A percentile compares a stretch with the other conserved stretches of the same genome.
These are phyloP conservation scores for Jacana jacana DNA, from an alignment of 2,113 vertebrate species.

Conservation along the genomic window DNA sequence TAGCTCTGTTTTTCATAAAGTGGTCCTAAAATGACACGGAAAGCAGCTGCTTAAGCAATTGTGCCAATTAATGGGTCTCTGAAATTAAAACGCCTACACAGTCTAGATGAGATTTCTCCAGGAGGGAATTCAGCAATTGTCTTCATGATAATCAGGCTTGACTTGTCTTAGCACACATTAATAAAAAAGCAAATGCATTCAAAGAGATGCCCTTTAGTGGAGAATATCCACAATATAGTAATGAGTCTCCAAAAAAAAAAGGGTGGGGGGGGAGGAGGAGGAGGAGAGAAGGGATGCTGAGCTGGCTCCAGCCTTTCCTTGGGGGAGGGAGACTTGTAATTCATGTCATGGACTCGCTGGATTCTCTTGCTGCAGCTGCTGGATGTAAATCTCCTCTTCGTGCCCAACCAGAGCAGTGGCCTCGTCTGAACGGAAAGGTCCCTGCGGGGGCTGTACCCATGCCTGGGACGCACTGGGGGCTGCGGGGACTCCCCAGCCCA, in stretches of 20 bases:
- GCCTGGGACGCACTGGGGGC: fast-evolving
- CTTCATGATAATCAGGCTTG: slow-evolving; percentile 81
- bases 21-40: slow-evolving; percentile 77
- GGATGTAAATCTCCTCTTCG: neutral
- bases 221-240: slow-evolving; percentile 77
- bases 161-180: slow-evolving; percentile 79
- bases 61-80: slow-evolving; percentile 81
- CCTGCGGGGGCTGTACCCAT: fast-evolving
- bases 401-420: neutral
- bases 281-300: slow-evolving; percentile 27
- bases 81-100: slow-evolving; percentile 80
- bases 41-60: slow-evolving; percentile 80
- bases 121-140: slow-evolving; percentile 78
- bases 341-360: slow-evolving; percentile 34
- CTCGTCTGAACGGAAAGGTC: fast-evolving
- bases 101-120: slow-evolving; percentile 77
- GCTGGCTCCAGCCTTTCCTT: slow-evolving; percentile 48
- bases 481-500: fast-evolving
- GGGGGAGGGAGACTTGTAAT: slow-evolving; percentile 1
- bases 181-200: slow-evolving; percentile 74
- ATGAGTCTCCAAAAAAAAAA: slow-evolving; percentile 68
- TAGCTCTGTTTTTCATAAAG: slow-evolving; percentile 67
- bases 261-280: neutral
- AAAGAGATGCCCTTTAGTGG: slow-evolving; percentile 78
- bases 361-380: slow-evolving; percentile 3